phyloP scores from a whole-genome alignment of 2,113 vertebrate species.

The Hydrochoerus hydrochaeris region DNA sequence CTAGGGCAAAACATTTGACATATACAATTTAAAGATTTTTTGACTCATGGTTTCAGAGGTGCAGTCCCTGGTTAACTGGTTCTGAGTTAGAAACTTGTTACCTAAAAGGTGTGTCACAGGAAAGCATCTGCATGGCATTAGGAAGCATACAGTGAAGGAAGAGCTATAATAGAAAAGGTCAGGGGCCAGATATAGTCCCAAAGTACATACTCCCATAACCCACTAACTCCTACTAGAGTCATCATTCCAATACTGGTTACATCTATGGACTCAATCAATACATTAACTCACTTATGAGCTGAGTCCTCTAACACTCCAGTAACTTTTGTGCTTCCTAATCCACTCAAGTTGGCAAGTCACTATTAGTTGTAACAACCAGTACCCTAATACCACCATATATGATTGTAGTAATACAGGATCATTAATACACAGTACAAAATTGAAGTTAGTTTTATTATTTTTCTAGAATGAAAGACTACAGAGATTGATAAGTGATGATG shows the following conservation, averaged over 20 bases:
- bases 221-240: not conserved
- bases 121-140: not conserved
- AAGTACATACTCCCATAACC: not conserved
- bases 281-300: not conserved
- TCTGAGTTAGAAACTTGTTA: not conserved
- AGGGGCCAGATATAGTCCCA: not conserved
- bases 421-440: not conserved
- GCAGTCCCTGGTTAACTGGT: not conserved
- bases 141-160: not conserved
- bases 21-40: not conserved
- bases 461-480: not conserved
- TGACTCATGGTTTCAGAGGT: not conserved
- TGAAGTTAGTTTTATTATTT: not conserved
- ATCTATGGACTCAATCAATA: not conserved
- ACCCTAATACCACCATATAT: not conserved
- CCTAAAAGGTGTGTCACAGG: not conserved
- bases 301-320: not conserved
- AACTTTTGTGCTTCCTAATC: not conserved
- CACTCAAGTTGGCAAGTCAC: not conserved
- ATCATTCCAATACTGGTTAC: not conserved
- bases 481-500: not conserved
- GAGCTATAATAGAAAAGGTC: not conserved
- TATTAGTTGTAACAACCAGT: not conserved
- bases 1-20: not conserved
- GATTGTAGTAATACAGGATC: not conserved